Evolutionary conservation across 92 coral and sea anemone species (phyloP), one percentile per base, ranked within the genome.

Genomic region (Heliopora coerulea): DNA sequence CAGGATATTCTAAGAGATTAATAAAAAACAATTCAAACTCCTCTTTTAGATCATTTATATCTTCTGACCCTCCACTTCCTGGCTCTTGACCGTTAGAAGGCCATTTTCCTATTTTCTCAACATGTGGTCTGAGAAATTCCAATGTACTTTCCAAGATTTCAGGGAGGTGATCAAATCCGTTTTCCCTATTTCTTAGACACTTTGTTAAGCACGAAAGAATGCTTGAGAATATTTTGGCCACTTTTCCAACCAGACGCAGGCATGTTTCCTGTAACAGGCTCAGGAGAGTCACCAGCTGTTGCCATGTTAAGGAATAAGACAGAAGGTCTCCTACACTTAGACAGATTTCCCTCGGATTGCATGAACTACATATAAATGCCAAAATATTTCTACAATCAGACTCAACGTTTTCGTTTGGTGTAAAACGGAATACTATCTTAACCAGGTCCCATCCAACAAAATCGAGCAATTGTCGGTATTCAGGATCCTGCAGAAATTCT

Each of bases 371-470:
- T 0, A 70, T 70, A 5, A 70, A 18, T 48, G 40, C 14, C 27
- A 69, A 62, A 17, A 70, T 49, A 14, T n/a, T n/a, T 0, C 33
- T 35, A 33, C 32, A 17, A 0, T 32, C 31, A 20, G 26, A 30
- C 3, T 70, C 37, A 21, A 30, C 52, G 35, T 40, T 30, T 49
- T 54, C 50, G 58, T 54, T 49, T 11, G 77, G 77, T 31, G 54
- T 23, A 50, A 70, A 70, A 27, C 35, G 77, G 50, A 70, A 70
- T 1, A 70, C 63, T 31, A 70, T 21, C 26, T 70, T 70, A 30
- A 34, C 50, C 31, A 70, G 42, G 40, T 70, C 77, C 77, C 77
- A 70, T 42, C 77, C 77, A 54, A 70, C 77, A 54, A 70, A 70
- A 52, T 19, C 18, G n/a, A 70, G 26, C 30, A 70, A 34, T 5